phyloP scores from a whole-genome alignment of 2,888 invertebrate species.

The Cheilosia soror region DNA sequence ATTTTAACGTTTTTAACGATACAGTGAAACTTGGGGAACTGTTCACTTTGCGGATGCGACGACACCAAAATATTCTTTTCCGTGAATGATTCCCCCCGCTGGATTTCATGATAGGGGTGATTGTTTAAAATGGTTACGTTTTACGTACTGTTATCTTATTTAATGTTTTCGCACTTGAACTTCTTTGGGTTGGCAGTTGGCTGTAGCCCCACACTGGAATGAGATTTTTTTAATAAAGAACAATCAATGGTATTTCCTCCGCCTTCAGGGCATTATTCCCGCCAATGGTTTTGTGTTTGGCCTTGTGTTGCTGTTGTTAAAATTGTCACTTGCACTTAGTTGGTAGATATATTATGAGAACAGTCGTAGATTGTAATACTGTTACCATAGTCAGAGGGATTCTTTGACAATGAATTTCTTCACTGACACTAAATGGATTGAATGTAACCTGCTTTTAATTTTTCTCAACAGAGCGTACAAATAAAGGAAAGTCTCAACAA shows the following conservation, averaged over 20 bases:
- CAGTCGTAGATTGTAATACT: background rate
- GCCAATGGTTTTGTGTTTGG: too few relatives aligned
- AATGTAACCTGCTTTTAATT: background rate
- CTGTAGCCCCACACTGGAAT: background rate
- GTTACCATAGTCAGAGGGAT: background rate
- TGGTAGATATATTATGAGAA: too few relatives aligned
- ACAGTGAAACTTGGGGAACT: too few relatives aligned
- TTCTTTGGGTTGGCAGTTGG: slow-evolving; percentile 3
- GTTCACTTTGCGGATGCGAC: too few relatives aligned
- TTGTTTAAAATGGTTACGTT: background rate
- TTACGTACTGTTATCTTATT: slow-evolving; percentile 19
- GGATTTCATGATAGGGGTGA: too few relatives aligned
- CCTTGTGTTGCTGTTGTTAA: too few relatives aligned
- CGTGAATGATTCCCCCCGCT: too few relatives aligned
- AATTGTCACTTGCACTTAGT: background rate
- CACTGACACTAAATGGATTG: background rate
- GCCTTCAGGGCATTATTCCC: too few relatives aligned
- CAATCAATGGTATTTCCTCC: slow-evolving; percentile 28
- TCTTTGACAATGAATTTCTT: background rate
- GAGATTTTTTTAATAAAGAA: slow-evolving; percentile 7
- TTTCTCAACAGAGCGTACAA: background rate
- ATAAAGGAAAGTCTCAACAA: slow-evolving; percentile 18
- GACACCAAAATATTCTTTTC: too few relatives aligned
- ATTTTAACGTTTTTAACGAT: too few relatives aligned
- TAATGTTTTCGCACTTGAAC: slow-evolving; percentile 43